These are phyloP conservation scores for Drosophila pseudoobscura DNA, from an alignment of 1,140 invertebrate genomes.

Conservation along the genomic window DNA sequence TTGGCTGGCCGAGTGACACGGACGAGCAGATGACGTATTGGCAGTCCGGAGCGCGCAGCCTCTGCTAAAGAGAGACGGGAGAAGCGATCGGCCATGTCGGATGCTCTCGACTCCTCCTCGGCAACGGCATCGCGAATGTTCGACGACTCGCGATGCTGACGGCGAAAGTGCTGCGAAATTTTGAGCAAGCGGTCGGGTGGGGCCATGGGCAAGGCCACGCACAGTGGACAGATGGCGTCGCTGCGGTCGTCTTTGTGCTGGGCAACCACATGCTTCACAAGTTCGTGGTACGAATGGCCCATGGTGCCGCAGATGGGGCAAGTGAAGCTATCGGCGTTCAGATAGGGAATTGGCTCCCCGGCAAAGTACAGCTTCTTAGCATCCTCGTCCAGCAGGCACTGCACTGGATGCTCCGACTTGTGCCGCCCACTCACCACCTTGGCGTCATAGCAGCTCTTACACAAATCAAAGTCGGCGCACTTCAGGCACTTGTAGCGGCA, in stretches of 20 bases:
- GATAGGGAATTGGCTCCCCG: conserved; percentile 36
- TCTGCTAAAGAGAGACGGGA: too few species aligned
- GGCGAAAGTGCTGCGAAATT: conserved; percentile 26
- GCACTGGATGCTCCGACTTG: conserved; percentile 41
- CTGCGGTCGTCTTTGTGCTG: conserved; percentile 20
- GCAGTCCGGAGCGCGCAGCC: too few species aligned
- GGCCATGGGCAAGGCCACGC: conserved; percentile 33
- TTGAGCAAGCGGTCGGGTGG: conserved; percentile 10
- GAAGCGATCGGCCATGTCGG: too few species aligned
- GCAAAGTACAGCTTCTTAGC: conserved; percentile 37
- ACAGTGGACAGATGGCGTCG: conserved; percentile 58
- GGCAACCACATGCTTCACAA: conserved; percentile 32
- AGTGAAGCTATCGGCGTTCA: conserved; percentile 64
- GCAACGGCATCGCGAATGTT: neutral
- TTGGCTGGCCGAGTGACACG: too few species aligned
- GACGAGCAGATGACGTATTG: too few species aligned
- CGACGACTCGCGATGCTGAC: conserved; percentile 10
- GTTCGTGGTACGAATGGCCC: conserved; percentile 26
- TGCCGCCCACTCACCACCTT: conserved; percentile 21
- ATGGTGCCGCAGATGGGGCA: conserved; percentile 58
- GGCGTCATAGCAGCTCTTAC: conserved; percentile 28
- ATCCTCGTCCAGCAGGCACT: conserved; percentile 52
- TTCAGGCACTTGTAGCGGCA: conserved; percentile 62
- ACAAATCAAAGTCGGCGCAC: conserved; percentile 56
- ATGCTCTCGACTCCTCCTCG: too few species aligned